Conservation (phyloP, 2,888 invertebrate species). For the Drosophila dives region DNA sequence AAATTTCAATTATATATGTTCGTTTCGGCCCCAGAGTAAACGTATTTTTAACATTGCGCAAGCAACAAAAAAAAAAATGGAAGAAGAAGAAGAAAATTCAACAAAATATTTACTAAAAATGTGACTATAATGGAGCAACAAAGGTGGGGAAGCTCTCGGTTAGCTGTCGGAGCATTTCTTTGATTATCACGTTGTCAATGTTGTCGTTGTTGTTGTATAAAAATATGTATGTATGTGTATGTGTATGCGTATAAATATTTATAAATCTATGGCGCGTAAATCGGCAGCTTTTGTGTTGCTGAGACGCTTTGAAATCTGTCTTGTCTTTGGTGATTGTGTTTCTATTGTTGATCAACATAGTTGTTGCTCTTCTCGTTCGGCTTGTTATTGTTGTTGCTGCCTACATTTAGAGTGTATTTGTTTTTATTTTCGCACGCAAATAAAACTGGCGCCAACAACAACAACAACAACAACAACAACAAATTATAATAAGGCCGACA, state of each 20-base stretch:
- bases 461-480: conserved; percentile 26
- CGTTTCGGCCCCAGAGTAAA: conserved; percentile 24
- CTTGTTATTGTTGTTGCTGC: conserved; percentile 21
- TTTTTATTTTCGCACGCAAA: conserved; percentile 75
- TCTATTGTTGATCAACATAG: conserved; percentile 22
- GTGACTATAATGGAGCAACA: conserved; percentile 4
- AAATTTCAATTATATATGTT: conserved; percentile 40
- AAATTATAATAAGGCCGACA: conserved; percentile 63
- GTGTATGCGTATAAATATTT: conserved; percentile 31
- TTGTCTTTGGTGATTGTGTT: conserved; percentile 46
- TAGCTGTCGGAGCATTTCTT: conserved; percentile 18
- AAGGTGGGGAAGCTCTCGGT: background rate
- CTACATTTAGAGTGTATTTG: conserved; percentile 67
- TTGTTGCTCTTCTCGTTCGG: background rate
- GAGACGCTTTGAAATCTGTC: conserved; percentile 28
- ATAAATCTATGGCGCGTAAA: conserved; percentile 53
- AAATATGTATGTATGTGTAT: background rate
- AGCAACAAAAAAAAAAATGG: conserved; percentile 4
- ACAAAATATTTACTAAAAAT: conserved; percentile 27
- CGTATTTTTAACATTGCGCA: conserved; percentile 38
- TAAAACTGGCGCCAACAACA: conserved; percentile 76
- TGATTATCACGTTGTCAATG: conserved; percentile 20
- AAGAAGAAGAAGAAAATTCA: background rate
- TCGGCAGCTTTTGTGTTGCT: conserved; percentile 47
- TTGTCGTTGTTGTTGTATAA: conserved; percentile 9